Evolutionary conservation across 2,797 vertebrate species (phyloP), one percentile per base, ranked within the genome.

Genomic region (Gymnoscopelus microlampas): DNA sequence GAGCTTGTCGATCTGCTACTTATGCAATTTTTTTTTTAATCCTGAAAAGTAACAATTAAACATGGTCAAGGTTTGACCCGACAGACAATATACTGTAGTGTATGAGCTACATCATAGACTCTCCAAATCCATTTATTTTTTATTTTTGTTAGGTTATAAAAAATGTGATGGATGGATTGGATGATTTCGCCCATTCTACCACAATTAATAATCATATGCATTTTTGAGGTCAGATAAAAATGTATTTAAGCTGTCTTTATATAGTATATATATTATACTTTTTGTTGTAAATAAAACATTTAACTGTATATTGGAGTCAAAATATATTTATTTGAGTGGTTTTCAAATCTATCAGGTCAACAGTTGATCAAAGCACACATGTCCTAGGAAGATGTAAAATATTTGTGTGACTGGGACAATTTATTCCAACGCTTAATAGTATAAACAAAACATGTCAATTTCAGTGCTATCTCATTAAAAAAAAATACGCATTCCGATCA

Each of bases 251-350:
- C 76, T 86, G 85, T 89, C 82, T 91, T 88, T 81, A 77, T 88
- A 85, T 86, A 54, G 66, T 44, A 44, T 3, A 44, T 44, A 44
- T 44, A 44, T 44, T 44, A 44, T 44, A 82, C 79, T 48, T 84
- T 77, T 84, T 86, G 77, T 73, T 94, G 92, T 94, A 94, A 94
- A 94, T 94, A 94, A 94, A 94, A 92, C 77, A 81, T 83, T 44
- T 80, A 80, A 87, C 82, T 87, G 86, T 92, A 91, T 72, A 85
- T 87, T 88, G 78, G 71, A 75, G 51, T 87, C 82, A 89, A 91
- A 91, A 91, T 90, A 92, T 63, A 84, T 91, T 89, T 91, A 89
- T 91, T 89, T 68, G 24, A 72, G 68, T 66, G 77, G 77, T 66
- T 82, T 69, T 76, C 66, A 84, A 72, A 82, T 85, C 66, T 69